Base-by-base conservation (phyloP, 2,888 invertebrate species). In the Rhagonycha lutea region DNA sequence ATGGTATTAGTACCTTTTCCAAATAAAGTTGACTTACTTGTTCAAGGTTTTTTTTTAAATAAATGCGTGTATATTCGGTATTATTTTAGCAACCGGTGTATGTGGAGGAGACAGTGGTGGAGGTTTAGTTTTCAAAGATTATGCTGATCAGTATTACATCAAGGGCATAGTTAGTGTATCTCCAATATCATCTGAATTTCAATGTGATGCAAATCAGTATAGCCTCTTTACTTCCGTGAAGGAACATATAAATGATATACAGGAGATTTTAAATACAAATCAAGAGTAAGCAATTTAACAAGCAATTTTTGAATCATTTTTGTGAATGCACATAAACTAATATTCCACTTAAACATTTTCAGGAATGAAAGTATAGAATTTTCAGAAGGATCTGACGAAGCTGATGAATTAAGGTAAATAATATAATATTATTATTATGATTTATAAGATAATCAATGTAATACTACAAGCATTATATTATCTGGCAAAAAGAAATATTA, bases 51-150 rank as follows among this genome's bases (percentile, higher is more conserved):
- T 4, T 24, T 2, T 2, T 4, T 24, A 24, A 4, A 24, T 24
- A 24, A n/a, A n/a, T n/a, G n/a, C n/a, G n/a, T n/a, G n/a, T n/a
- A 4, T 4, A n/a, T 47, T 2, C 7, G 12, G 5, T 60, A 4
- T 8, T 75, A n/a, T 61, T 77, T 69, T 24, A 88, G 88, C 87
- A 4, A 87, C 86, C 9, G 86, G 88, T 0, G 81, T 89, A 0
- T 89, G 89, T 80, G 83, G 86, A 76, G 89, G 89, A 0, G 89
- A 89, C 85, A 88, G 88, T 73, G 89, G 89, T 0, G 89, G 89
- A 0, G 89, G n/a, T n/a, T 1, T 47, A n/a, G 47, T 47, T n/a
- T 47, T 47, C 2, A 47, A n/a, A n/a, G 47, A n/a, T 47, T n/a
- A n/a, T 32, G 11, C 32, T 32, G n/a, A 47, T 5, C 47, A 47